Evolutionary conservation across 2,797 vertebrate species (phyloP), one percentile per base, ranked within the genome.

Genomic region (Dallia pectoralis): DNA sequence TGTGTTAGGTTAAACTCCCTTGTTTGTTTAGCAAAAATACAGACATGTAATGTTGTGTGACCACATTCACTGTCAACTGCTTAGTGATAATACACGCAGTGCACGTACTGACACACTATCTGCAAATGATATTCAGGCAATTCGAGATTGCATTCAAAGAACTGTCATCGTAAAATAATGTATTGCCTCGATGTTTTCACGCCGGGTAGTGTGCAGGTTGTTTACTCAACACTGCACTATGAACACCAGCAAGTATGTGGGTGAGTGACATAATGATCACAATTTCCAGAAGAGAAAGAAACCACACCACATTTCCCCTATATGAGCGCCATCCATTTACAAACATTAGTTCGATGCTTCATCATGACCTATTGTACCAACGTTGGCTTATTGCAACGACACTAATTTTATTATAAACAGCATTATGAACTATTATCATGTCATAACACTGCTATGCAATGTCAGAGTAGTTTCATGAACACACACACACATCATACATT

Each of bases 211-310:
- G 83, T 84, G 86, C 81, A 80, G 81, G 81, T 84, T 90, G 86
- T 89, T 88, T 87, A 87, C 86, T 87, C 82, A 84, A 81, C 82
- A 87, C 81, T 87, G 87, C 70, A 67, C 79, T 70, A 87, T 87
- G 87, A 82, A 88, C 85, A 87, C 79, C 90, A 88, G 87, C 86
- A 89, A 87, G 86, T 84, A 84, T 85, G 79, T 76, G 75, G 53
- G 53, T 12, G 22, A 59, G 53, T 59, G 53, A 4, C 22, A 59
- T 59, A 25, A 25, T 25, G 9, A 56, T 25, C 25, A 59, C 22
- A 14, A 25, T 59, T 59, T 59, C 11, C 9, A 27, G 2, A 59
- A 59, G 25, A 4, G 48, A 51, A 51, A 19, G 48, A n/a, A n/a
- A 12, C 40, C 11, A 59, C 53, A 27, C 22, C 11, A 25, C 53